Percentiles rank a stretch among this genome's conserved stretches.
Evolutionary conservation across 2,888 invertebrate genomes (phyloP).

Genomic region (Linnaemya vulpina): DNA sequence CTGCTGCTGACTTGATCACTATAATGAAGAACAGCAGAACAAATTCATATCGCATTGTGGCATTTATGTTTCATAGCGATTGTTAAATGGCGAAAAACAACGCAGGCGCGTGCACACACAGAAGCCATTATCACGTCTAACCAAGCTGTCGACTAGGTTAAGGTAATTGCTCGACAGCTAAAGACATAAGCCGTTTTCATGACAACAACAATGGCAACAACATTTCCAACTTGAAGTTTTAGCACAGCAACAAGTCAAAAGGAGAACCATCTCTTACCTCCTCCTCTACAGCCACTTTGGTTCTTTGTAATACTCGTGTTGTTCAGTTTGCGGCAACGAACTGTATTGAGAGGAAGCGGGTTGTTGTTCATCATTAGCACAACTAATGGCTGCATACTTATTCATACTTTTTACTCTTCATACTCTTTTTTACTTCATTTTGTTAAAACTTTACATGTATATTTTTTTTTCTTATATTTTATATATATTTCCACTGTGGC

Average conservation of each 20-base stretch:
- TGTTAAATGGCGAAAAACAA: slow-evolving; percentile 54
- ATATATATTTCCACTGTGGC: slow-evolving; percentile 6
- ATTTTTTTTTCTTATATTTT: not conserved
- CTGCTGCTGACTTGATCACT: slow-evolving; percentile 10
- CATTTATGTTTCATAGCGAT: slow-evolving; percentile 65
- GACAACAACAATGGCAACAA: slow-evolving; percentile 15
- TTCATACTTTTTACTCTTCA: slow-evolving; percentile 65
- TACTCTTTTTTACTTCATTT: slow-evolving; percentile 19
- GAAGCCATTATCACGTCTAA: slow-evolving; percentile 74
- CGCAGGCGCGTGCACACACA: slow-evolving; percentile 70
- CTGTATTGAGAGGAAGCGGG: slow-evolving; percentile 73
- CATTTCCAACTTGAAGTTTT: slow-evolving; percentile 36
- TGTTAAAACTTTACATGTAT: slow-evolving; percentile 14
- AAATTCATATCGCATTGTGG: slow-evolving; percentile 60
- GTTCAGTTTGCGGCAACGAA: slow-evolving; percentile 5
- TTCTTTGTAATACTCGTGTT: slow-evolving; percentile 6
- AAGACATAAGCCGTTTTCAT: slow-evolving; percentile 67
- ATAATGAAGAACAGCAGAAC: slow-evolving; percentile 50
- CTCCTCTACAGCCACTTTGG: slow-evolving; percentile 20
- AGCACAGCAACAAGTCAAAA: slow-evolving; percentile 40
- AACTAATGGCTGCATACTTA: slow-evolving; percentile 80
- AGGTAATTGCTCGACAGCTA: slow-evolving; percentile 71
- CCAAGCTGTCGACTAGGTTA: slow-evolving; percentile 71
- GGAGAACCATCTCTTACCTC: slow-evolving; percentile 56
- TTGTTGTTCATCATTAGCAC: slow-evolving; percentile 78